These are phyloP conservation scores for Agrilus planipennis DNA, from an alignment of 1,140 invertebrate genomes.

Conservation along the genomic window DNA sequence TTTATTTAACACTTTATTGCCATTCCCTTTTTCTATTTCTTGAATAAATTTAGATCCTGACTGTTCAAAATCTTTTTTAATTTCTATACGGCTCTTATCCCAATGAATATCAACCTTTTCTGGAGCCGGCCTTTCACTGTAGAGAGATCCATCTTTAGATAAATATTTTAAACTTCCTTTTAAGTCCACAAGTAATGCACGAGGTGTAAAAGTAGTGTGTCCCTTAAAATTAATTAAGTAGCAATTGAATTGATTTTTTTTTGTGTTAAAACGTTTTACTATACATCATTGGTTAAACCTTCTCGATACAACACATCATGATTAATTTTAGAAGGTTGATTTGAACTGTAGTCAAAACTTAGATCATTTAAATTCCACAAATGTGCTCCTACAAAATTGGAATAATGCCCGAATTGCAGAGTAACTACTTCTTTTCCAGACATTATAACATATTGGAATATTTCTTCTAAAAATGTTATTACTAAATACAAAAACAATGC, in stretches of 20 bases:
- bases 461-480: no score
- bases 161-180: conserved; percentile 63
- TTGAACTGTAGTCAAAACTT: conserved; percentile 48
- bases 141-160: conserved; percentile 52
- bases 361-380: conserved; percentile 87
- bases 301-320: conserved; percentile 76
- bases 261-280: not conserved
- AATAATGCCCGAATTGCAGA: conserved; percentile 79
- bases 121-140: conserved; percentile 32
- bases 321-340: conserved; percentile 54
- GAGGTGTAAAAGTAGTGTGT: conserved; percentile 69
- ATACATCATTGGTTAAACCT: conserved; percentile 42
- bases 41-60: conserved; percentile 53
- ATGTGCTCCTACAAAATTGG: conserved; percentile 81
- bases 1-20: conserved; percentile 26
- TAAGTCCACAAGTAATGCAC: conserved; percentile 67
- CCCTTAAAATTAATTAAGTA: conserved; percentile 36
- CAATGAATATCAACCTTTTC: conserved; percentile 30
- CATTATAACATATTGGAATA: conserved; percentile 26
- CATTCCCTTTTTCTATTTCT: conserved; percentile 49
- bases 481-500: no score
- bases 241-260: conserved; percentile 10
- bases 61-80: conserved; percentile 39
- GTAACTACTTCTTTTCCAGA: conserved; percentile 62
- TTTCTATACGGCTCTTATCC: conserved; percentile 38